These are phyloP conservation scores for Odontocolon sp. DNA, from an alignment of 2,888 invertebrate genomes.

Conservation along the genomic window DNA sequence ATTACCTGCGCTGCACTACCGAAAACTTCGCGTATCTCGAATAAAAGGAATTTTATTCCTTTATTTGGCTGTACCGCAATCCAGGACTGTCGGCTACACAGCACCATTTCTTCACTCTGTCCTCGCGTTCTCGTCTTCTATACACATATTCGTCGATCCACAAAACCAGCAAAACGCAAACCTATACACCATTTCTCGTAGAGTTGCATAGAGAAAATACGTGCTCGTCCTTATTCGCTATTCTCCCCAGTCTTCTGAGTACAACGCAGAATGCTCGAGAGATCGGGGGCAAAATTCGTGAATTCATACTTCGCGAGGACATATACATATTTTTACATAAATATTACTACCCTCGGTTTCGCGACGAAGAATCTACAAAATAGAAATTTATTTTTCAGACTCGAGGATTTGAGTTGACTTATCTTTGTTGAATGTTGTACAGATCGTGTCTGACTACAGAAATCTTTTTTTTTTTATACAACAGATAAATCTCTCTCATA, in stretches of 20 bases:
- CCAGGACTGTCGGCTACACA: slow-evolving; percentile 20
- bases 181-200: slow-evolving; percentile 18
- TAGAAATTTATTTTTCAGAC: background rate
- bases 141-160: background rate
- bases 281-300: slow-evolving; percentile 13
- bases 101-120: background rate
- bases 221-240: background rate
- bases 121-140: slow-evolving; percentile 16
- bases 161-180: background rate
- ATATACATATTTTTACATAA: slow-evolving; percentile 47
- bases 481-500: background rate
- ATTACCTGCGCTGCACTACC: slow-evolving; percentile 50
- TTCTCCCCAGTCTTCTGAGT: background rate
- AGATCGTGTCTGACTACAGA: no score
- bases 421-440: no score
- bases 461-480: no score
- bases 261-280: background rate
- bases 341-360: slow-evolving; percentile 5
- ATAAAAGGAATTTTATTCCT: slow-evolving; percentile 49
- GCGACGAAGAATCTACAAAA: background rate
- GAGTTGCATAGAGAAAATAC: background rate
- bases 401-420: no score
- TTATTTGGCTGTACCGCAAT: slow-evolving; percentile 34
- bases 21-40: slow-evolving; percentile 60
- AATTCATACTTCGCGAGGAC: slow-evolving; percentile 18